phyloP scores from a whole-genome alignment of 23 tunicate species.

The Trididemnum miniatum region DNA sequence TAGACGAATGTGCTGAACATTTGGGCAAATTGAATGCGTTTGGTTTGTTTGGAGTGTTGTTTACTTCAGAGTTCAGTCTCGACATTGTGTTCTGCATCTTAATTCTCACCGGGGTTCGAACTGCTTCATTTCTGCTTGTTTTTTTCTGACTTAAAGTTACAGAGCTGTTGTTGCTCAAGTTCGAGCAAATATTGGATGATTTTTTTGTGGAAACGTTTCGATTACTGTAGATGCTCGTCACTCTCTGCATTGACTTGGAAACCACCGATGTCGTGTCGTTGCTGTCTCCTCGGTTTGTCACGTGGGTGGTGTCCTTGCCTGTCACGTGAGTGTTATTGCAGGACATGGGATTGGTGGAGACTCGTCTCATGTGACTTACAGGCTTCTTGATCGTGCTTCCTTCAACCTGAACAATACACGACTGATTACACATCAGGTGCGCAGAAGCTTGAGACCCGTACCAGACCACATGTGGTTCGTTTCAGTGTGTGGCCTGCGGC shows the following conservation, averaged over 20 bases:
- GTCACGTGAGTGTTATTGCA: background rate
- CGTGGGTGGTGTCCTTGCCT: slow-evolving; percentile 25
- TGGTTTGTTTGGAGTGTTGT: slow-evolving; percentile 60
- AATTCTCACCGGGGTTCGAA: slow-evolving; percentile 67
- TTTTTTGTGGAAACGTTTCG: background rate
- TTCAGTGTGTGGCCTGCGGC: too few species aligned
- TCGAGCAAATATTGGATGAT: background rate
- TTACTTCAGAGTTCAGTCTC: slow-evolving; percentile 62
- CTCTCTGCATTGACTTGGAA: slow-evolving; percentile 20
- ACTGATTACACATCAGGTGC: too few species aligned
- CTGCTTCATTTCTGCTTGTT: background rate
- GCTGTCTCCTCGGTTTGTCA: slow-evolving; percentile 1
- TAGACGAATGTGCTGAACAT: slow-evolving; percentile 18
- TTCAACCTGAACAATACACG: slow-evolving; percentile 27
- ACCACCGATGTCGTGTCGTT: background rate
- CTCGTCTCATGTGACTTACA: slow-evolving; percentile 4
- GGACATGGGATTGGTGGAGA: slow-evolving; percentile 6
- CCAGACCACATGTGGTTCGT: too few species aligned
- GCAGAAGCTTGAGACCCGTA: too few species aligned
- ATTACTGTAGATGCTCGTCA: slow-evolving; percentile 27
- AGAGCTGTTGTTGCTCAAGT: background rate
- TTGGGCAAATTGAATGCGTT: slow-evolving; percentile 78
- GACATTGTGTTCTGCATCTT: slow-evolving; percentile 80
- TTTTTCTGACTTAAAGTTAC: slow-evolving; percentile 5
- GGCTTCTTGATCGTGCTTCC: slow-evolving; percentile 34